Percentiles rank a stretch among this genome's conserved stretches.
Evolutionary conservation across 2,888 invertebrate species (phyloP).

Genomic region (Arge pagana): DNA sequence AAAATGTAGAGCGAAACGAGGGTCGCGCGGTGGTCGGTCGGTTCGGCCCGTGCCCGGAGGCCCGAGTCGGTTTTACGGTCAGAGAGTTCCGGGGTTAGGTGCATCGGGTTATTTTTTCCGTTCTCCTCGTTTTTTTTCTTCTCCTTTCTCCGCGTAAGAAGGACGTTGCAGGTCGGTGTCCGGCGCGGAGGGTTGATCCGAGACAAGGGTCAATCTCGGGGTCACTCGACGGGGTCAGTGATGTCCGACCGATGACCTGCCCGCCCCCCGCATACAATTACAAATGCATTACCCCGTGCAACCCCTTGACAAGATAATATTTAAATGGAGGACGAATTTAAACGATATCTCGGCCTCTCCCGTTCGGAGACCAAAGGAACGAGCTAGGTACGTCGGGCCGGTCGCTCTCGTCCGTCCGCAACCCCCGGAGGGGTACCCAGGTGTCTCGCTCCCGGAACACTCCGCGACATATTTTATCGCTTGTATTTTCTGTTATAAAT

Average conservation of each 20-base stretch:
- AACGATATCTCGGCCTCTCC: conserved; percentile 34
- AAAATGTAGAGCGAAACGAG: background rate
- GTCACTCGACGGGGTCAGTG: conserved; percentile 51
- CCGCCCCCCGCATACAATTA: conserved; percentile 53
- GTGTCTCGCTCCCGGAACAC: conserved; percentile 20
- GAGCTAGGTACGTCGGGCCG: no score
- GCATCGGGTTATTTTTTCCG: no score
- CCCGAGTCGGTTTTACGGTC: no score
- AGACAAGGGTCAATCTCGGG: conserved; percentile 35
- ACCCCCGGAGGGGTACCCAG: conserved; percentile 24
- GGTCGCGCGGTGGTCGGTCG: conserved; percentile 31
- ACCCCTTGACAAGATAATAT: conserved; percentile 48
- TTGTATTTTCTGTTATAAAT: conserved; percentile 56
- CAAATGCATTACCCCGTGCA: conserved; percentile 56
- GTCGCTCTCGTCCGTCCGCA: conserved; percentile 20
- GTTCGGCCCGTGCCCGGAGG: conserved; percentile 49
- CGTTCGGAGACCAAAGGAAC: conserved; percentile 33
- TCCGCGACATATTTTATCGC: conserved; percentile 47
- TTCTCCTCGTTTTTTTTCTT: no score
- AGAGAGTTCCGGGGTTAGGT: no score
- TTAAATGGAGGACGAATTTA: conserved; percentile 46
- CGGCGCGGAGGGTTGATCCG: background rate
- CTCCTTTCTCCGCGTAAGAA: no score
- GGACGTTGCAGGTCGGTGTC: conserved; percentile 12
- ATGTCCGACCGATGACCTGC: conserved; percentile 55